Evolutionary conservation across 2,888 invertebrate species (phyloP), one percentile per base, ranked within the genome.

Genomic region (Napeogenes inachia): DNA sequence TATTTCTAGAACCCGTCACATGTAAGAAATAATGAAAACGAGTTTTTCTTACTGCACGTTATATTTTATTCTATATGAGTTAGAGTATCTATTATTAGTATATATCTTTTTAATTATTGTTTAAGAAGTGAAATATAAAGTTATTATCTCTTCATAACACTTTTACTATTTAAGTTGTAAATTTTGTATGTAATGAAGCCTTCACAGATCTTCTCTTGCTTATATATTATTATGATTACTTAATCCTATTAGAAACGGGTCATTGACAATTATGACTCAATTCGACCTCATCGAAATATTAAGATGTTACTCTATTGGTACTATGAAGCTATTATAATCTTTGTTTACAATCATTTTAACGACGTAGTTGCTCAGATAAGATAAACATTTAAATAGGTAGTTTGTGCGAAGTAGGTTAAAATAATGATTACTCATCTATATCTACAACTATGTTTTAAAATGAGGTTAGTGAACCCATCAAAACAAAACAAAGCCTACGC

Each of bases 321-420:
- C 6, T 50, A 30, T 50, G 10, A 42, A 42, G 12, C 42, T 10
- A 42, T 42, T 42, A 12, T 42, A 42, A 50, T 50, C 30, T 50
- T 50, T 47, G n/a, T 35, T 33, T 33, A 47, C 45, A 45, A 50
- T 38, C 35, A 38, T 50, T 59, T n/a, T 56, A 58, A 65, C 68
- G 61, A 66, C 67, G 70, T 66, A 68, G 65, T 67, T 66, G 62
- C 55, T 58, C 54, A 62, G 72, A 71, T 73, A 70, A 71, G 70
- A 71, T 71, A 70, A 64, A 59, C 61, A 65, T 59, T 59, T 58
- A 12, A 21, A 55, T 8, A 42, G 12, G 50, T 8, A 42, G 12
- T 50, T 50, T 53, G 42, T 13, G 42, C 45, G 45, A 63, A 62
- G 53, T 63, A 63, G 63, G 53, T 59, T 59, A 66, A 60, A 61